Conservation (phyloP, 2,888 invertebrate species). For the Parthenolecanium corni region DNA sequence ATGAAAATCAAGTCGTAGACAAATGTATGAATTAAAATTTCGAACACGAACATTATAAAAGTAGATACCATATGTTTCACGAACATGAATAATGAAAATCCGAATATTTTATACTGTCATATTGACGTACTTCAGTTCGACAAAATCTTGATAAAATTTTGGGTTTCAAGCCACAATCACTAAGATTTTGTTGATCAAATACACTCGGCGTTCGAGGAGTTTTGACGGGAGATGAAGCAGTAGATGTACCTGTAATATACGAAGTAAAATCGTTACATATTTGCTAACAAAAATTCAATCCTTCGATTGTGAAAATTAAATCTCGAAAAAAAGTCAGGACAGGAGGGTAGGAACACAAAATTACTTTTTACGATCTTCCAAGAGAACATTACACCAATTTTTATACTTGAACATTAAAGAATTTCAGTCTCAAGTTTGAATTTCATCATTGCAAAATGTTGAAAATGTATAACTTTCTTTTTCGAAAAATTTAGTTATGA, state of each 20-base stretch:
- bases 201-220: slow-evolving; percentile 38
- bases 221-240: slow-evolving; percentile 3
- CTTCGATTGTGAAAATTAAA: background rate
- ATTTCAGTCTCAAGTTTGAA: too few relatives aligned
- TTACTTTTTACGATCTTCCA: too few relatives aligned
- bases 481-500: too few relatives aligned
- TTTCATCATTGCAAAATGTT: too few relatives aligned
- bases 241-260: background rate
- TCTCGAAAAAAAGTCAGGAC: background rate
- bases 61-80: background rate
- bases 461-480: too few relatives aligned
- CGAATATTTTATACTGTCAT: slow-evolving; percentile 56
- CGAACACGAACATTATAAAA: too few relatives aligned
- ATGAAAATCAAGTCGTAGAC: background rate
- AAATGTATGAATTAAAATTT: background rate
- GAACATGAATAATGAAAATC: slow-evolving; percentile 35
- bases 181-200: slow-evolving; percentile 74
- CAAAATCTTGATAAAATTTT: slow-evolving; percentile 56
- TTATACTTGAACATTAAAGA: too few relatives aligned
- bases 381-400: too few relatives aligned
- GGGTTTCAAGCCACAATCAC: slow-evolving; percentile 66
- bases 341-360: background rate
- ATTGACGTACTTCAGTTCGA: slow-evolving; percentile 46
- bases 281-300: background rate
- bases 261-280: background rate